Evolutionary conservation across 2,888 invertebrate genomes (phyloP).

Genomic region (Epistrophe eligans): DNA sequence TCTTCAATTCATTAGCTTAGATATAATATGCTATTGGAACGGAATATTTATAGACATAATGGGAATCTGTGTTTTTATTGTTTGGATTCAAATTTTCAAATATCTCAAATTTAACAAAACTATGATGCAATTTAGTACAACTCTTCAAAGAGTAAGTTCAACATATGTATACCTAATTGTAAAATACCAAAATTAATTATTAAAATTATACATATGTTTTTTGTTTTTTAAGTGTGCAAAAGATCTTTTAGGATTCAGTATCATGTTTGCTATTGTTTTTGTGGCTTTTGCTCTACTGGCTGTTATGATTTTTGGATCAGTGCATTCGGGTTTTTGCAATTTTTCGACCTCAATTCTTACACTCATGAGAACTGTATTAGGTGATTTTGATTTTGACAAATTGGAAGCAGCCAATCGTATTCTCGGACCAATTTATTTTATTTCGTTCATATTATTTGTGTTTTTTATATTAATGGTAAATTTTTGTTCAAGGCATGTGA

Average conservation of each 20-base stretch:
- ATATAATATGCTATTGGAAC: slow-evolving; percentile 49
- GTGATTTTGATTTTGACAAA: slow-evolving; percentile 50
- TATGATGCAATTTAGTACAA: slow-evolving; percentile 66
- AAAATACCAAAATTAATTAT: too few relatives aligned
- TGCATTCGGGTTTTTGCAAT: slow-evolving; percentile 47
- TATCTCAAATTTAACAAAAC: slow-evolving; percentile 77
- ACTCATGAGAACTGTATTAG: slow-evolving; percentile 64
- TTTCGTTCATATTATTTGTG: slow-evolving; percentile 70
- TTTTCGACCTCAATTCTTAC: slow-evolving; percentile 54
- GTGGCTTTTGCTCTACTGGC: slow-evolving; percentile 74
- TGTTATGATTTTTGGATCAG: slow-evolving; percentile 67
- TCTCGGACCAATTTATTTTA: slow-evolving; percentile 60
- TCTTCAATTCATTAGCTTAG: slow-evolving; percentile 62
- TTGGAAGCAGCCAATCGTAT: not conserved
- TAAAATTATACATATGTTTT: not conserved
- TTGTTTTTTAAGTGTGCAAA: slow-evolving; percentile 65
- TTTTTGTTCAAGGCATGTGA: not conserved
- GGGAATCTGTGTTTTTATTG: slow-evolving; percentile 70
- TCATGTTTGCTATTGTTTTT: slow-evolving; percentile 67
- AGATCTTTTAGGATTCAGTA: slow-evolving; percentile 73
- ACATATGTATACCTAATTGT: too few relatives aligned
- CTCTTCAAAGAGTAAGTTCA: slow-evolving; percentile 58
- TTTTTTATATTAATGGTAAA: slow-evolving; percentile 71
- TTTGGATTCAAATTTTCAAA: slow-evolving; percentile 74
- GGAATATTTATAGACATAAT: slow-evolving; percentile 45